Conservation (phyloP, 2,797 vertebrate species). For the Galaxias olidus region DNA sequence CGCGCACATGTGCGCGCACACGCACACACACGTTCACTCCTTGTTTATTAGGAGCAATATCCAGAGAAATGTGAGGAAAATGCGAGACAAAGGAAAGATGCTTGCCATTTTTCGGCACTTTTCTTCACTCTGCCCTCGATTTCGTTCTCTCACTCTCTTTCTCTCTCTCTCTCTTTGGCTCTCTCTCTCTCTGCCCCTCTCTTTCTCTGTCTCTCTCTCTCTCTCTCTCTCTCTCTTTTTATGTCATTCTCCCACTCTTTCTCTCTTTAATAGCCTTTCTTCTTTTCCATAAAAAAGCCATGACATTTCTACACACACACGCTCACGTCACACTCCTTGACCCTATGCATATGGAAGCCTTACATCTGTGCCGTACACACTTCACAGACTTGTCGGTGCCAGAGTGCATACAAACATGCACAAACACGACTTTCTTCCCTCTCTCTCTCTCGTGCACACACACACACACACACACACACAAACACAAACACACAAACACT, state of each 20-base stretch:
- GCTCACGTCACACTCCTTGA: slow-evolving; percentile 44
- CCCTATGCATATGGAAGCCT: not conserved
- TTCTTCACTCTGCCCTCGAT: too few relatives aligned
- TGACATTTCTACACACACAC: slow-evolving; percentile 58
- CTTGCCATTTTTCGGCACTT: not conserved
- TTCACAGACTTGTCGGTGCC: not conserved
- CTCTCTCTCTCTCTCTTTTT: not conserved
- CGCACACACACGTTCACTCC: not conserved
- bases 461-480: not conserved
- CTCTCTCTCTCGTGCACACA: not conserved
- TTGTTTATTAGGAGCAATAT: slow-evolving; percentile 55
- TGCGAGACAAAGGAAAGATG: slow-evolving; percentile 56
- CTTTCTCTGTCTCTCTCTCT: not conserved
- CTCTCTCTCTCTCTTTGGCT: not conserved
- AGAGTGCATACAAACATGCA: not conserved
- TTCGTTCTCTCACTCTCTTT: not conserved
- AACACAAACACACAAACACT: not conserved
- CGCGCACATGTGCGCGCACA: not conserved
- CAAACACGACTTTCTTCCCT: not conserved
- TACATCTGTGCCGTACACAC: too few relatives aligned
- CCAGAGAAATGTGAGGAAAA: slow-evolving; percentile 54
- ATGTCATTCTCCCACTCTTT: not conserved
- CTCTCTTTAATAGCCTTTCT: slow-evolving; percentile 29
- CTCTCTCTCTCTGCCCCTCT: not conserved
- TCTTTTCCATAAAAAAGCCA: slow-evolving; percentile 56